Evolutionary conservation across 1,140 invertebrate genomes (phyloP).

Genomic region (Diorhabda elongata): DNA sequence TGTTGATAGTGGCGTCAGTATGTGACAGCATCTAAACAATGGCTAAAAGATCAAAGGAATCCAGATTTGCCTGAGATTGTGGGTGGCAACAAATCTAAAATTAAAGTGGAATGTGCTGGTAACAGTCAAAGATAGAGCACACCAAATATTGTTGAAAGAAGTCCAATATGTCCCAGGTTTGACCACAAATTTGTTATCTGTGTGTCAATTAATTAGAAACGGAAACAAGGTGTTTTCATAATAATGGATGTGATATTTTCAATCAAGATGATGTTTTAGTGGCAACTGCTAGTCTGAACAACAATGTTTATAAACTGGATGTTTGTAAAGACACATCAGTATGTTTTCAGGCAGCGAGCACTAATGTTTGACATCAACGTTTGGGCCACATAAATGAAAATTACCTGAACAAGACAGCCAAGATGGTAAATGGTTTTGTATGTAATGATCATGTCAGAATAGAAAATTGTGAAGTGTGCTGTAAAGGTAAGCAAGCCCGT

Average conservation of each 20-base stretch:
- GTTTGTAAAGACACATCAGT: conserved; percentile 16
- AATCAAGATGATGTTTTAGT: conserved; percentile 29
- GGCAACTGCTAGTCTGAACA: conserved; percentile 24
- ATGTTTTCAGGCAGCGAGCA: conserved; percentile 24
- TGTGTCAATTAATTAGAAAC: conserved; percentile 23
- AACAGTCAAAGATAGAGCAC: not conserved
- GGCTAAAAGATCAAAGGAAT: conserved; percentile 15
- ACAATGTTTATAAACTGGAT: conserved; percentile 38
- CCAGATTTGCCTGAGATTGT: not conserved
- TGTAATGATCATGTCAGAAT: conserved; percentile 21
- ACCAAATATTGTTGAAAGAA: conserved; percentile 18
- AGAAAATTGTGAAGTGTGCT: conserved; percentile 36
- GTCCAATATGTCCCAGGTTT: conserved; percentile 34
- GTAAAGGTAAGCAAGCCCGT: conserved; percentile 37
- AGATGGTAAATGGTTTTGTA: conserved; percentile 26
- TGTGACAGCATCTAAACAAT: not conserved
- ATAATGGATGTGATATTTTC: conserved; percentile 23
- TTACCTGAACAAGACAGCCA: conserved; percentile 24
- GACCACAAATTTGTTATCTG: conserved; percentile 30
- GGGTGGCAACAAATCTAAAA: not conserved
- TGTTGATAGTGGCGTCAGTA: conserved; percentile 25
- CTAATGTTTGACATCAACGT: conserved; percentile 29
- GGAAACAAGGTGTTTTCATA: conserved; percentile 27
- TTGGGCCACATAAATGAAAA: conserved; percentile 37
- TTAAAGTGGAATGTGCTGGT: not conserved